Conservation (phyloP, 2,888 invertebrate genomes). For the Cerastoderma edule region DNA sequence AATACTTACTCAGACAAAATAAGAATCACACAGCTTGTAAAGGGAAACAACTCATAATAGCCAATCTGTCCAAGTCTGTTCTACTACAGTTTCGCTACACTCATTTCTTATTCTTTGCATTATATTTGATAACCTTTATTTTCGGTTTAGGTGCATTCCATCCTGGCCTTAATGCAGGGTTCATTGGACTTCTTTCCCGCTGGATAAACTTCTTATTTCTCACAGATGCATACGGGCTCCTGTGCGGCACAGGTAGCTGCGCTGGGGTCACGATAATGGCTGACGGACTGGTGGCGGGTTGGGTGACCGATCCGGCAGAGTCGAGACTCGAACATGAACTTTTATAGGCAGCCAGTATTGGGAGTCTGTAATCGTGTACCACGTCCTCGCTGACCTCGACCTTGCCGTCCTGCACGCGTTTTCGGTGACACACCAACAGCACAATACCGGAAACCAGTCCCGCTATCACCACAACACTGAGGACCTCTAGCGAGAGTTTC, state of each 20-base stretch:
- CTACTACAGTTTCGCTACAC: too few species aligned
- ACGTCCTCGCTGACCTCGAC: conserved; percentile 3
- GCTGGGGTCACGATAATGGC: conserved; percentile 24
- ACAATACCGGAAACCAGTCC: conserved; percentile 41
- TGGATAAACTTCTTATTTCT: conserved; percentile 16
- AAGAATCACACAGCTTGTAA: too few species aligned
- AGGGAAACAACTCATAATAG: too few species aligned
- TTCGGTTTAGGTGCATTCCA: conserved; percentile 53
- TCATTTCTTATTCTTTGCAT: conserved; percentile 25
- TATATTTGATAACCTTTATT: conserved; percentile 31
- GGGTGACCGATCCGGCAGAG: conserved; percentile 27
- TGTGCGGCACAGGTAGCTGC: background rate
- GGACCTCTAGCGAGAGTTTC: conserved; percentile 33
- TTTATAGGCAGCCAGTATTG: conserved; percentile 39
- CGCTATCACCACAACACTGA: conserved; percentile 38
- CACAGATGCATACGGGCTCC: conserved; percentile 11
- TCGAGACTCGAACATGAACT: conserved; percentile 47
- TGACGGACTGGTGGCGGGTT: conserved; percentile 40
- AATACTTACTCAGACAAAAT: too few species aligned
- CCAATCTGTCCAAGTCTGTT: too few species aligned
- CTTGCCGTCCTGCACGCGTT: conserved; percentile 10
- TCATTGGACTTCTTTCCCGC: conserved; percentile 38
- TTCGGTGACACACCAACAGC: conserved; percentile 45
- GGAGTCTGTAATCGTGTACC: conserved; percentile 31
- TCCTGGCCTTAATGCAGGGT: conserved; percentile 40